Conservation (phyloP, 2,113 vertebrate species). For the Prionailurus viverrinus region DNA sequence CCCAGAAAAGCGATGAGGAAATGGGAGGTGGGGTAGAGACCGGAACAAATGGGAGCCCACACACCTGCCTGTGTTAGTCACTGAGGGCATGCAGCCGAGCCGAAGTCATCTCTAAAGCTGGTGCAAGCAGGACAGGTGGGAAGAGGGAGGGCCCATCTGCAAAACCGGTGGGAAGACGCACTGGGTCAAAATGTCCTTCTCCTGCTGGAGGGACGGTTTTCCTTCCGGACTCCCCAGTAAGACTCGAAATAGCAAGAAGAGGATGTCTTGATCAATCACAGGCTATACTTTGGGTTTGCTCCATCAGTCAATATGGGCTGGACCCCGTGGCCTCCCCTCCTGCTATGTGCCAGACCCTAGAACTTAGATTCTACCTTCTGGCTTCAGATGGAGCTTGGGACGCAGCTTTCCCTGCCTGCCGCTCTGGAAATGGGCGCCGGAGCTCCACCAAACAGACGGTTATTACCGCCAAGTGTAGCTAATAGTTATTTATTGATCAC, state of each 20-base stretch:
- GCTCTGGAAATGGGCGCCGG: background rate
- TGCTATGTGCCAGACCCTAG: background rate
- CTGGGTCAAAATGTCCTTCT: background rate
- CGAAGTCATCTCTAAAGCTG: background rate
- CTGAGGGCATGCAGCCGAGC: background rate
- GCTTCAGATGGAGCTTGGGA: background rate
- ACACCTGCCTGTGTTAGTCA: background rate
- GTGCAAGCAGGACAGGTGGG: accelerated
- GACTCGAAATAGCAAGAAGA: background rate
- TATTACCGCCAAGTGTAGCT: accelerated
- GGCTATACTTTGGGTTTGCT: background rate
- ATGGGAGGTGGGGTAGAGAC: background rate
- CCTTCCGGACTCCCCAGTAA: background rate
- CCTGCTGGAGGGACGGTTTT: background rate
- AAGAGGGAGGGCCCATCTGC: background rate
- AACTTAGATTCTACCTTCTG: background rate
- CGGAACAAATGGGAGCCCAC: background rate
- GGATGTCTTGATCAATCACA: too few relatives aligned
- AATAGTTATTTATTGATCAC: background rate
- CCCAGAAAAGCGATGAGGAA: background rate
- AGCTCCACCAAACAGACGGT: accelerated
- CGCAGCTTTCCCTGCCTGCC: background rate
- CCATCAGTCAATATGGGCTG: accelerated
- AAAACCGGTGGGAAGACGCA: background rate
- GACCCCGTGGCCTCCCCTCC: background rate